Conservation (phyloP, 2,113 vertebrate genomes). For the Petroica traversi region DNA sequence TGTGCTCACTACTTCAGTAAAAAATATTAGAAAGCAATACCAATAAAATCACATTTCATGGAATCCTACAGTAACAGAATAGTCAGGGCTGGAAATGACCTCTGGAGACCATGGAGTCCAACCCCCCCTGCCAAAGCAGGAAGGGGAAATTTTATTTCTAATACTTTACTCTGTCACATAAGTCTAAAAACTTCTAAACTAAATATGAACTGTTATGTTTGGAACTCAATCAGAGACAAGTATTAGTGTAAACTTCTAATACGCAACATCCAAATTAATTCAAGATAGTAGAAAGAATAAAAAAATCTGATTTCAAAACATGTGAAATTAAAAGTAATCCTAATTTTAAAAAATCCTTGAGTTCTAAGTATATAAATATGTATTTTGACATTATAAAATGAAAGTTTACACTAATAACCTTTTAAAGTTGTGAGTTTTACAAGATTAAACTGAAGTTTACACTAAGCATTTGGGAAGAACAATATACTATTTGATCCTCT, state of each 20-base stretch:
- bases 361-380: neutral
- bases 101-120: neutral
- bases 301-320: neutral
- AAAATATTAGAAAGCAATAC: neutral
- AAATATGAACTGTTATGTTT: neutral
- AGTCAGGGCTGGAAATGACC: neutral
- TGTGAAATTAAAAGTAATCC: neutral
- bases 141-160: neutral
- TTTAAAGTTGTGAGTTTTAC: neutral
- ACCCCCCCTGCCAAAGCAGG: neutral
- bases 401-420: neutral
- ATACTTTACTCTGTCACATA: neutral
- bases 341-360: neutral
- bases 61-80: neutral
- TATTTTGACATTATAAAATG: neutral
- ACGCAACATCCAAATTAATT: neutral
- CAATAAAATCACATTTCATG: neutral
- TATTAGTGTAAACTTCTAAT: neutral
- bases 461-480: neutral
- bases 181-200: neutral
- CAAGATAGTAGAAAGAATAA: neutral
- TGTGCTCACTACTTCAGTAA: neutral
- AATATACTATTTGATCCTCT: neutral
- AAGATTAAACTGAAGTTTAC: neutral
- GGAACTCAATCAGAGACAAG: neutral